Base-by-base conservation (phyloP, 64 coral and sea anemone genomes). In the Anthopleura sola region DNA sequence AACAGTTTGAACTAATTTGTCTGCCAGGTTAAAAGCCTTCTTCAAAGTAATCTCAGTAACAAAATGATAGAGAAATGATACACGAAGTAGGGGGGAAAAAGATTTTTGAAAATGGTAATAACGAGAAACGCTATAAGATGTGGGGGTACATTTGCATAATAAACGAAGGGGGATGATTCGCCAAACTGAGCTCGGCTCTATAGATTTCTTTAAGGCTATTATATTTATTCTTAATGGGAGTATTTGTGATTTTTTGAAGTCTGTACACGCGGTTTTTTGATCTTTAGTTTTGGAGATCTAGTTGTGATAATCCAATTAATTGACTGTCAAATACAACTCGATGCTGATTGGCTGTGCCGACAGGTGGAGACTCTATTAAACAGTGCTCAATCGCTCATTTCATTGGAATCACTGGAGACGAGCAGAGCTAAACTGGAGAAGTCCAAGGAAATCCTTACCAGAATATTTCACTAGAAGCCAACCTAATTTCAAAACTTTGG, bases 261-360 rank as follows among this genome's bases (percentile, higher is more conserved):
- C 47, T 88, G 81, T 82, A 80, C 94, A 96, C 85, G 94, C 94
- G 91, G 90, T 83, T 78, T 64, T 90, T 60, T 90, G 84, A 87
- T 85, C 82, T 37, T 91, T 92, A 71, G 66, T 95, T 92, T 85
- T 21, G 29, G 32, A 96, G 94, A 92, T 96, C 90, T 87, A 96
- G 87, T 92, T 88, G 78, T 90, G 94, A 96, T 96, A 96, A 96
- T 91, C 94, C 94, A 96, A 96, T 96, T 96, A 96, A 92, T 92
- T 57, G 78, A 83, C 85, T 96, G 94, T 96, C 94, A 96, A 96
- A 96, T 82, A 96, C 88, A 80, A 77, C 90, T 77, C 78, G 40
- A 28, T 69, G 55, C 87, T 96, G 94, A 96, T 96, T 96, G 94
- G 94, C 87, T 90, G 32, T 47, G 55, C 23, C 55, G 85, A 80